Percentiles rank a stretch among this genome's conserved stretches.
Evolutionary conservation across 2,797 vertebrate species (phyloP).

Genomic region (Lateolabrax maculatus): DNA sequence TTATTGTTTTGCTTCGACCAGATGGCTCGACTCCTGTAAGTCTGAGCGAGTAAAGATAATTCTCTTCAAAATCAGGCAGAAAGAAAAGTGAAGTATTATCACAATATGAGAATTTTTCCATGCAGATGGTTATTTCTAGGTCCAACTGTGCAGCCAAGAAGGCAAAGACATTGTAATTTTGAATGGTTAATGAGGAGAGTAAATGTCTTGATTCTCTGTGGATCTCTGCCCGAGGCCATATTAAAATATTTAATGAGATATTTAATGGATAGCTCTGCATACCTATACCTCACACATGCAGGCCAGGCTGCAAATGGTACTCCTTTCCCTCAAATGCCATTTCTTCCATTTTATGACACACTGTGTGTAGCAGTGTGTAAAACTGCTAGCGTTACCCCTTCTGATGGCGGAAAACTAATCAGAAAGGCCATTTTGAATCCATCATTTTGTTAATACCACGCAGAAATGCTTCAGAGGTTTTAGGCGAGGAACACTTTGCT

Average conservation of each 20-base stretch:
- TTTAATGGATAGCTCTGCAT: conserved; percentile 47
- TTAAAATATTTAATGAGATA: conserved; percentile 62
- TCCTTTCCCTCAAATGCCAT: conserved; percentile 14
- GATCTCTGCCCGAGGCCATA: conserved; percentile 22
- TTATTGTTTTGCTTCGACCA: neutral
- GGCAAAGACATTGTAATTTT: conserved; percentile 36
- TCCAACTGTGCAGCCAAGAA: conserved; percentile 7
- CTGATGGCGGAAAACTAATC: conserved; percentile 22
- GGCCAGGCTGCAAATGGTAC: neutral
- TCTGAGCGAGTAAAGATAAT: conserved; percentile 1
- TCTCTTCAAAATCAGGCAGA: neutral
- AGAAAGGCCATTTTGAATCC: conserved; percentile 45
- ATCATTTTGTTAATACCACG: conserved; percentile 33
- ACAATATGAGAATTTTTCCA: neutral
- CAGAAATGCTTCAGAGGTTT: conserved; percentile 35
- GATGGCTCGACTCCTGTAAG: neutral
- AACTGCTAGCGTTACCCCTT: conserved; percentile 10
- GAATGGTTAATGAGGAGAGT: conserved; percentile 49
- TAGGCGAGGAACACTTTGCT: conserved; percentile 35
- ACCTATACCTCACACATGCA: conserved; percentile 7
- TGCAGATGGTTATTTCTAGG: conserved; percentile 20
- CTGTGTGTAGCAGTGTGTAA: conserved; percentile 37
- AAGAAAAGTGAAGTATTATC: neutral
- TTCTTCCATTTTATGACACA: conserved; percentile 13
- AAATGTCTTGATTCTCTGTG: conserved; percentile 43